Conservation (phyloP, 53 echinoderm and acorn worm genomes). For the Mesocentrotus franciscanus region DNA sequence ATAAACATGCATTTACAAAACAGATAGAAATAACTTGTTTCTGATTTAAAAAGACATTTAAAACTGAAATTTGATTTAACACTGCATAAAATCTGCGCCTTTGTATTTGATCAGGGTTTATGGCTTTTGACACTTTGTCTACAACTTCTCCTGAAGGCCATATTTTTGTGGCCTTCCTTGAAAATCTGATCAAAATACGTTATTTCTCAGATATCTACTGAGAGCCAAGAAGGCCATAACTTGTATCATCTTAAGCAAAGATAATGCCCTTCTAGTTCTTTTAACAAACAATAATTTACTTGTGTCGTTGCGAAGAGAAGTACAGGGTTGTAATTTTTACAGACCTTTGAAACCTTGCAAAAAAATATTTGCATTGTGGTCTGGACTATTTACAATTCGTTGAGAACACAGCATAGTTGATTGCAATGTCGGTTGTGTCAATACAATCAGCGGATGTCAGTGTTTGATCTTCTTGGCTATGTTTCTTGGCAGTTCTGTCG, state of each 20-base stretch:
- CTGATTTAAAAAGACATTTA: too few relatives aligned
- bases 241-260: too few relatives aligned
- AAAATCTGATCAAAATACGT: neutral
- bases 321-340: slow-evolving; percentile 1
- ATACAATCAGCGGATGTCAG: slow-evolving; percentile 12
- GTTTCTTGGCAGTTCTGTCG: neutral
- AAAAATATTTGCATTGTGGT: neutral
- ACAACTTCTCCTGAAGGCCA: neutral
- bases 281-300: neutral
- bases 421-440: slow-evolving; percentile 6
- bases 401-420: neutral
- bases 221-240: too few relatives aligned
- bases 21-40: too few relatives aligned
- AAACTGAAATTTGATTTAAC: too few relatives aligned
- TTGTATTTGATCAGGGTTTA: too few relatives aligned
- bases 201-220: too few relatives aligned
- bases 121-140: neutral
- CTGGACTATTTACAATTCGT: neutral
- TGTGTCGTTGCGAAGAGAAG: neutral
- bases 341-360: neutral
- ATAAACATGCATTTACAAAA: too few relatives aligned
- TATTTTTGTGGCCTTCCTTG: neutral
- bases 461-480: slow-evolving; percentile 6
- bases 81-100: too few relatives aligned
- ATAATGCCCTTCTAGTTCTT: too few relatives aligned